phyloP scores from a whole-genome alignment of 2,888 invertebrate species.

The Hyppa rectilinea region DNA sequence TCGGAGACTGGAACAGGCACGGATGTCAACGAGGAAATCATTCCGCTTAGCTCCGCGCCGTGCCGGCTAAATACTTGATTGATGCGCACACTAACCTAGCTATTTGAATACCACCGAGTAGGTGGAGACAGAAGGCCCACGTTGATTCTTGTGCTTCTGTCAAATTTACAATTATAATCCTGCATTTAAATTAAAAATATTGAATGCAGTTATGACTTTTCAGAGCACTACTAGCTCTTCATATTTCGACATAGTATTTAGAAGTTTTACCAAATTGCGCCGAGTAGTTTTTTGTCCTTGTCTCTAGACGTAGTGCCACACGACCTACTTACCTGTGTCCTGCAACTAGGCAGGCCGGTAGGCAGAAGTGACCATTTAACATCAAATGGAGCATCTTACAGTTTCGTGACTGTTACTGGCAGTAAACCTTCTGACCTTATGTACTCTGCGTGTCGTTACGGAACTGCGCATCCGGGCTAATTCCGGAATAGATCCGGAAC shows the following conservation, averaged over 20 bases:
- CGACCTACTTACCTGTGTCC: not conserved
- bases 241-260: not conserved
- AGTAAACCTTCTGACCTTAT: constrained; percentile 32
- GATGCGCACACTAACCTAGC: constrained; percentile 60
- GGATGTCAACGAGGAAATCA: constrained; percentile 65
- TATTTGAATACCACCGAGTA: constrained; percentile 30
- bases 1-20: constrained; percentile 33
- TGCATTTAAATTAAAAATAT: too few relatives aligned
- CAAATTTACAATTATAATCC: too few relatives aligned
- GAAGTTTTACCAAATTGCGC: not conserved
- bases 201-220: not conserved
- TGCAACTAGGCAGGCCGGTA: not conserved
- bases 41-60: constrained; percentile 56
- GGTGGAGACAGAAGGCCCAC: constrained; percentile 4
- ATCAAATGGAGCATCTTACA: constrained; percentile 11
- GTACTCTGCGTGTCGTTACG: constrained; percentile 35
- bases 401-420: not conserved
- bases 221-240: not conserved
- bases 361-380: not conserved
- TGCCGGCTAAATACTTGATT: constrained; percentile 66
- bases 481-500: constrained; percentile 50
- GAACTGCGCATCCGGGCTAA: constrained; percentile 49
- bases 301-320: not conserved
- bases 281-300: not conserved
- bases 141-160: not conserved